phyloP scores from a whole-genome alignment of 2,797 vertebrate species.

The Eospalax fontanierii region DNA sequence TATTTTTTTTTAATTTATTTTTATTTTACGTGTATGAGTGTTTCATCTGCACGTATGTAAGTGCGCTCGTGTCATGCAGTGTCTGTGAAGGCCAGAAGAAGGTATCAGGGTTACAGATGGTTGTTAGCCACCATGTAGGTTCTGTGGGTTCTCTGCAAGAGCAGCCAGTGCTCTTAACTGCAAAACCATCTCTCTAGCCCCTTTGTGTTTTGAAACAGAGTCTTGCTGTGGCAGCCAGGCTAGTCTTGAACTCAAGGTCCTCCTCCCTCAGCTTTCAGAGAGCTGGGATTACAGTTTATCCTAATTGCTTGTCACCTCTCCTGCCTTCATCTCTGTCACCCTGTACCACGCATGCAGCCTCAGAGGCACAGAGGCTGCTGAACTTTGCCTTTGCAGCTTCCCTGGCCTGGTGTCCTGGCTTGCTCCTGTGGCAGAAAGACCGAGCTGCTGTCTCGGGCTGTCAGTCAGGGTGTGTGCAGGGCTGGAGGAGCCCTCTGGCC shows the following conservation, averaged over 20 bases:
- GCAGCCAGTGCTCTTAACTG: too few relatives aligned
- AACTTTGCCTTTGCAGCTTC: not conserved
- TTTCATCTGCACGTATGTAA: too few relatives aligned
- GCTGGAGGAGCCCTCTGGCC: not conserved
- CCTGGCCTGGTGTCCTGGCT: not conserved
- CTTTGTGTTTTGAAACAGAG: not conserved
- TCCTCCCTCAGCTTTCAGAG: not conserved
- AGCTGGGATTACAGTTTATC: not conserved
- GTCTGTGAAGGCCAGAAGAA: too few relatives aligned
- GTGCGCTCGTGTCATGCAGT: too few relatives aligned
- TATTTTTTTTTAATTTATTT: not conserved
- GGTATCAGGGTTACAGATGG: too few relatives aligned
- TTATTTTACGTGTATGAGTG: too few relatives aligned
- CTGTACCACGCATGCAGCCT: fast-evolving
- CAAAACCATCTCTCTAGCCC: too few relatives aligned
- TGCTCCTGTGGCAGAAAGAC: not conserved
- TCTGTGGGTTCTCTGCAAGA: too few relatives aligned
- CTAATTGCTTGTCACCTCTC: not conserved
- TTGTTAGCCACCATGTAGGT: too few relatives aligned
- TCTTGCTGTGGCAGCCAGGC: not conserved
- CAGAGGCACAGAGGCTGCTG: not conserved
- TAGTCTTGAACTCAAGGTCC: not conserved
- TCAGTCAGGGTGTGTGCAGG: not conserved
- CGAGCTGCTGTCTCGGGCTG: not conserved
- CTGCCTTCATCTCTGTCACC: not conserved